Percentiles rank a stretch among this genome's conserved stretches.
These are phyloP conservation scores for Nebria brevicollis DNA, from an alignment of 2,888 invertebrate species.

Conservation along the genomic window DNA sequence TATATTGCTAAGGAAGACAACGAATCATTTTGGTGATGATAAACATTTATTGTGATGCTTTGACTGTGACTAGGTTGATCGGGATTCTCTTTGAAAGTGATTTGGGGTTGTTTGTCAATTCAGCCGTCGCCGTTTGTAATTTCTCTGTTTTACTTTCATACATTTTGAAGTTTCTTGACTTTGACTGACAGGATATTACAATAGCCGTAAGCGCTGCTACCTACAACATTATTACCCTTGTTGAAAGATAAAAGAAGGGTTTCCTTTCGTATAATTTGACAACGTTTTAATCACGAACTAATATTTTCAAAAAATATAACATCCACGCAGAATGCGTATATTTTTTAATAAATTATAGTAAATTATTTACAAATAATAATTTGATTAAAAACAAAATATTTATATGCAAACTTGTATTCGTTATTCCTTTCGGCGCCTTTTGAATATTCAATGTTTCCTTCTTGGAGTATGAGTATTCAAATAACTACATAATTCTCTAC, in stretches of 20 bases:
- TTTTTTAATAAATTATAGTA: too few species aligned
- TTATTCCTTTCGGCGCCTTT: not conserved
- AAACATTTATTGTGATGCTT: not conserved
- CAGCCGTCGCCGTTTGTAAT: not conserved
- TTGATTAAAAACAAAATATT: not conserved
- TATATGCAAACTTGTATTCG: not conserved
- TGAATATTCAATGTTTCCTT: not conserved
- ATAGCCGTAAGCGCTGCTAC: not conserved
- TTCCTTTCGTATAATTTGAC: not conserved
- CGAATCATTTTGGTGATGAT: not conserved
- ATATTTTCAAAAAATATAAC: too few species aligned
- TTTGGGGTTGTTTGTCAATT: not conserved
- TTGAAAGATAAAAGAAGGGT: not conserved
- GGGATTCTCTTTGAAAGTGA: not conserved
- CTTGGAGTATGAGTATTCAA: not conserved
- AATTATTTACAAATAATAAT: too few species aligned
- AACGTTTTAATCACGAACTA: too few species aligned
- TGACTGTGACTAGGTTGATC: not conserved
- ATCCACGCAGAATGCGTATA: too few species aligned
- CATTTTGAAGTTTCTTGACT: not conserved
- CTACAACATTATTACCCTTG: not conserved
- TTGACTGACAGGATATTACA: not conserved
- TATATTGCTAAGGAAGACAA: not conserved
- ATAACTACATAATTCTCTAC: not conserved
- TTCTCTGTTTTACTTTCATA: not conserved